These are phyloP conservation scores for Anser brachyrhynchus DNA, from an alignment of 2,113 vertebrate species.

Conservation along the genomic window DNA sequence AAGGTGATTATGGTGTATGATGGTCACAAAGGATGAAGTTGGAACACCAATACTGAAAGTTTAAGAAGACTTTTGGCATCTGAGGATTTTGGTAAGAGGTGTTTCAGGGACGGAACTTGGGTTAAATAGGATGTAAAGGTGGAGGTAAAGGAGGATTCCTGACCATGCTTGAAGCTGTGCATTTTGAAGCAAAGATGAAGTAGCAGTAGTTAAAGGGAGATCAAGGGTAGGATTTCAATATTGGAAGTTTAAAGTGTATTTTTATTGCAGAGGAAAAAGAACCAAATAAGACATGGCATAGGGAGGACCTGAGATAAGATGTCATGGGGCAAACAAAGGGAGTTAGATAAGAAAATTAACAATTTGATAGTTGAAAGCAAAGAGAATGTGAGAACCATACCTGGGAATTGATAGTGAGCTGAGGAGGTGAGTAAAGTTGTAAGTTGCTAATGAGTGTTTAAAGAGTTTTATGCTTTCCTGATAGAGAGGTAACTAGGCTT, in stretches of 20 bases:
- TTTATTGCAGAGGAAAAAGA: not conserved
- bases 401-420: not conserved
- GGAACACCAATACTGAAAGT: not conserved
- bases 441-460: not conserved
- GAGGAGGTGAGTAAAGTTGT: not conserved
- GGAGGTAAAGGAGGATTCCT: not conserved
- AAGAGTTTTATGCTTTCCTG: not conserved
- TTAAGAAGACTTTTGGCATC: not conserved
- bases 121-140: not conserved
- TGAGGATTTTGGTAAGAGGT: not conserved
- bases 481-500: not conserved
- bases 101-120: not conserved
- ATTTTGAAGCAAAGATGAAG: not conserved
- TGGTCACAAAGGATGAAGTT: not conserved
- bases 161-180: fast-evolving
- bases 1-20: not conserved
- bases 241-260: not conserved
- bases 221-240: not conserved
- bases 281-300: not conserved
- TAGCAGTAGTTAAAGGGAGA: not conserved
- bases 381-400: not conserved
- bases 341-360: not conserved
- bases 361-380: not conserved
- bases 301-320: not conserved
- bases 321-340: not conserved